A percentile compares a stretch with the other conserved stretches of the same genome.
Evolutionary conservation across 2,888 invertebrate genomes (phyloP).

Genomic region (Syrista parreyssii): DNA sequence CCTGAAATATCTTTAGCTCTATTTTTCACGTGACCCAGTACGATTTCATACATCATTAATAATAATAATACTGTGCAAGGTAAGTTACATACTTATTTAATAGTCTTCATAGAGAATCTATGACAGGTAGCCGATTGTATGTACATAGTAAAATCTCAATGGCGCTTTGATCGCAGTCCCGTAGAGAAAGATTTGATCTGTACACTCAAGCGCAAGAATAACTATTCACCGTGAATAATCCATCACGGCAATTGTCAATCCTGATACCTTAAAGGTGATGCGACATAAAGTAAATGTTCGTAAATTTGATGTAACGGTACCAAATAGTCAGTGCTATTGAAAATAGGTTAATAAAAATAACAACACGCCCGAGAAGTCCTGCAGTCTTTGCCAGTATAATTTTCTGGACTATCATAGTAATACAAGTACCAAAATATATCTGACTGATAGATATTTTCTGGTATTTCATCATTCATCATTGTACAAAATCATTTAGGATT

Average conservation of each 20-base stretch:
- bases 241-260: constrained; percentile 13
- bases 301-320: not conserved
- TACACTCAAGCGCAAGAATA: constrained; percentile 22
- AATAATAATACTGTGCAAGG: not conserved
- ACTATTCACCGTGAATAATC: constrained; percentile 38
- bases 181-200: constrained; percentile 22
- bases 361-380: not conserved
- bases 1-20: not conserved
- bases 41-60: not conserved
- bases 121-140: not conserved
- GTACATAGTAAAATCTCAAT: not conserved
- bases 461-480: not conserved
- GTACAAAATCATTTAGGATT: not conserved
- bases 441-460: not conserved
- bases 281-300: not conserved
- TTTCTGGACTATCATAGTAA: not conserved
- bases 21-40: not conserved
- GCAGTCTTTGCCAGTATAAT: not conserved
- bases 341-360: not conserved
- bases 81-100: constrained; percentile 2
- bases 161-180: not conserved
- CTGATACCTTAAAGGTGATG: not conserved
- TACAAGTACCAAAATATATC: not conserved
- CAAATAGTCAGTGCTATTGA: not conserved
- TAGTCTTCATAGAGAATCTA: not conserved